A percentile compares a stretch with the other conserved stretches of the same genome.
These are phyloP conservation scores for Trissoscelio sp. DNA, from an alignment of 2,888 invertebrate species.

Conservation along the genomic window DNA sequence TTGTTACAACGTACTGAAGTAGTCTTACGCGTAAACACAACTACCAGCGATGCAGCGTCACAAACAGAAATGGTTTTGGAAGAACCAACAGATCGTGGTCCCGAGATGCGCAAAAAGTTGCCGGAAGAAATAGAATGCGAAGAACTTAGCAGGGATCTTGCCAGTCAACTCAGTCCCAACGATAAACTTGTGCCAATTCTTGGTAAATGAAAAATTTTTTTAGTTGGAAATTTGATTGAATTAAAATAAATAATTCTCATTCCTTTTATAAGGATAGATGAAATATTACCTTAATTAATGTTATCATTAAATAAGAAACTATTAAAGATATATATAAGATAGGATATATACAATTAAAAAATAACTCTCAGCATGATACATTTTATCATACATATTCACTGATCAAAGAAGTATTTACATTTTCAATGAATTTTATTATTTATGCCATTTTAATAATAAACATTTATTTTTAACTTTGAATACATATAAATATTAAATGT, in stretches of 20 bases:
- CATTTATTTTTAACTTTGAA: too few species aligned
- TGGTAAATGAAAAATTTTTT: conserved; percentile 74
- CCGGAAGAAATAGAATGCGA: conserved; percentile 93
- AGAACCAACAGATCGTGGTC: conserved; percentile 71
- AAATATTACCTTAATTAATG: too few species aligned
- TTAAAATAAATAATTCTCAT: conserved; percentile 8
- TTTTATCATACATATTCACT: too few species aligned
- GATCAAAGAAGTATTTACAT: too few species aligned
- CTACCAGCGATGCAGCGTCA: conserved; percentile 86
- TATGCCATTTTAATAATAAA: too few species aligned
- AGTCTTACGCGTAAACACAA: conserved; percentile 86
- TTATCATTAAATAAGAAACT: too few species aligned
- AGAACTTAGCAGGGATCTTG: conserved; percentile 87
- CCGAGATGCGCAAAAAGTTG: conserved; percentile 85
- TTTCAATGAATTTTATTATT: too few species aligned
- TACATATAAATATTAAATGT: too few species aligned
- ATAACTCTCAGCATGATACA: too few species aligned
- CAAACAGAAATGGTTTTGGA: conserved; percentile 84
- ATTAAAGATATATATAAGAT: too few species aligned
- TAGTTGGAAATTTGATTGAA: neutral
- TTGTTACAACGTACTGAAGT: conserved; percentile 87
- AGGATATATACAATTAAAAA: too few species aligned
- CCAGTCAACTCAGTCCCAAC: conserved; percentile 86
- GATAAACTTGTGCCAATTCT: conserved; percentile 88
- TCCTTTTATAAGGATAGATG: too few species aligned